These are phyloP conservation scores for Urocolius indicus DNA, from an alignment of 2,113 vertebrate genomes.

Conservation along the genomic window DNA sequence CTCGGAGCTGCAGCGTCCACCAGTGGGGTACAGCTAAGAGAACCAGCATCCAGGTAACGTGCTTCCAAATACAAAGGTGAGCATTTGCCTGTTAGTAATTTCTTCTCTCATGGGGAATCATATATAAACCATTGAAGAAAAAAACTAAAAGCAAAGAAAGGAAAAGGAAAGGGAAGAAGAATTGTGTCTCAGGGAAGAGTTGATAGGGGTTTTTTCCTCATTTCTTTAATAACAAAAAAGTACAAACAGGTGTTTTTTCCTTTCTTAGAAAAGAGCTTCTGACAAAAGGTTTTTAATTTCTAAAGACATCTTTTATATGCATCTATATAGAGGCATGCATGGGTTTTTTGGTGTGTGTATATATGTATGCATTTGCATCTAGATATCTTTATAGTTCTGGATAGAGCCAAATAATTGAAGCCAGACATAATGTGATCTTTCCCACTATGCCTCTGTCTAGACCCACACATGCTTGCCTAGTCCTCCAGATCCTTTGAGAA, in stretches of 20 bases:
- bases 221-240: not conserved
- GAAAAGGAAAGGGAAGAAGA: not conserved
- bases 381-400: not conserved
- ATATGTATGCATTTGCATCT: not conserved
- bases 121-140: not conserved
- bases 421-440: not conserved
- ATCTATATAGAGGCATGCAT: not conserved
- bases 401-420: not conserved
- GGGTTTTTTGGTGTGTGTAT: not conserved
- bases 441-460: not conserved
- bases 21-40: not conserved
- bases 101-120: not conserved
- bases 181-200: not conserved
- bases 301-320: not conserved
- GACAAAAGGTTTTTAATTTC: not conserved
- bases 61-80: not conserved
- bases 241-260: not conserved
- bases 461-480: not conserved
- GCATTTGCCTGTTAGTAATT: not conserved
- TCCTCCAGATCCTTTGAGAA: not conserved
- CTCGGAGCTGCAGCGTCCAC: not conserved
- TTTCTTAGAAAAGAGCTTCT: not conserved
- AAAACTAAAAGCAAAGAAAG: not conserved
- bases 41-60: not conserved
- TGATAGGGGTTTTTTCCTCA: fast-evolving